Base-by-base conservation (phyloP, 2,888 invertebrate genomes). In the Acleris laterana region DNA sequence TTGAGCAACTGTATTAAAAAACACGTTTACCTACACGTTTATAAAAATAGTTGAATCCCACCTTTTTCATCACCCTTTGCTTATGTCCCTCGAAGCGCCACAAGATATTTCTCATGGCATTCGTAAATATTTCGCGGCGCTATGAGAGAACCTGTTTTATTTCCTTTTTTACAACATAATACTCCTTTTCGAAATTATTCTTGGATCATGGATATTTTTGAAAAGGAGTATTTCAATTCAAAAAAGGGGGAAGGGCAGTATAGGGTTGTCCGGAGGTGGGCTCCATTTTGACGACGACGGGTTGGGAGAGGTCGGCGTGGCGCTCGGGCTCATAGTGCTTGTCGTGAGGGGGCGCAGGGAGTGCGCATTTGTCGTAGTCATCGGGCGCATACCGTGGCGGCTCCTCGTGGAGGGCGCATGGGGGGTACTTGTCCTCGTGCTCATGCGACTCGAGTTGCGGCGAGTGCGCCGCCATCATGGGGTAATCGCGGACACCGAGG, bases 231-330 rank as follows among this genome's bases (percentile, higher is more conserved):
- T 93, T 93, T 93, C 93, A 95, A 92, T 95, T 95, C 94, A 95
- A 94, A 95, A 96, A 96, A 94, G 96, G 95, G 91, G 96, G 96
- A 88, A 96, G 88, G 62, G 95, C 94, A 49, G 96, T 95, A 80
- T 95, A 96, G 57, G 93, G 94, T 80, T 95, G 95, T 71, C 86
- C 94, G 75, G 82, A 81, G 50, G 88, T 92, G 22, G 94, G 94
- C 77, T 95, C 95, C 90, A 92, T 94, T 74, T 94, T 95, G 60
- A 94, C 92, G 75, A 88, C 94, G 71, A 84, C 94, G 48, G 80
- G 89, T 72, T 86, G 94, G 63, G 83, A 84, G 70, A 84, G 82
- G 52, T 93, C 93, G 38, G 78, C 76, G 74, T 93, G 93, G 58
- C 92, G 82, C 42, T 91, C 91, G 79, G 89, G 81, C 60, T 90